A percentile compares a stretch with the other conserved stretches of the same genome.
Evolutionary conservation across 2,888 invertebrate genomes (phyloP).

Genomic region (Scrobipalpa atriplicella): DNA sequence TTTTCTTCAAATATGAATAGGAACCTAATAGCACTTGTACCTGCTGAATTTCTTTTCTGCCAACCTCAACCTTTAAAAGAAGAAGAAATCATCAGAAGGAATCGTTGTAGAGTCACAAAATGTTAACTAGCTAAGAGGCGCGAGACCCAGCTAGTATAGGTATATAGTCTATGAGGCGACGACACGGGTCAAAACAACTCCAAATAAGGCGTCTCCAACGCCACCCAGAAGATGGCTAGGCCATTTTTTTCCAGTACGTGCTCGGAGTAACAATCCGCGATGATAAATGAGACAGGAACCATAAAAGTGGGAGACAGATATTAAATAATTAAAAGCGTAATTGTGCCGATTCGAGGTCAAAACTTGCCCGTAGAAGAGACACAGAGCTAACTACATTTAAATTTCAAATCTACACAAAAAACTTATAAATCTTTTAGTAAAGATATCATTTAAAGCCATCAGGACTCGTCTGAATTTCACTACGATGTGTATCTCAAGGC

Average conservation of each 20-base stretch:
- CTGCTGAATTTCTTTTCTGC: too few species aligned
- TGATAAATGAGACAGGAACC: conserved; percentile 22
- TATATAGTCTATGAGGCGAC: conserved; percentile 54
- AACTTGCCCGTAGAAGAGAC: background rate
- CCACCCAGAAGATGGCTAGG: conserved; percentile 49
- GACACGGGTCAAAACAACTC: conserved; percentile 69
- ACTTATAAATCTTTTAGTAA: too few species aligned
- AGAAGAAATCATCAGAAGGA: too few species aligned
- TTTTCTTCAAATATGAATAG: too few species aligned
- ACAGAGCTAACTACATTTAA: background rate
- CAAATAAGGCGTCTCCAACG: conserved; percentile 63
- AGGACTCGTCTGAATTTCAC: too few species aligned
- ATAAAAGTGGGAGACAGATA: background rate
- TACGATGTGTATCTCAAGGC: too few species aligned
- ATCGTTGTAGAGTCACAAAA: too few species aligned
- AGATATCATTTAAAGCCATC: too few species aligned
- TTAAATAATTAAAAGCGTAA: background rate
- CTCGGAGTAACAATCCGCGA: conserved; percentile 23
- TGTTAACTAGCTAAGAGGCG: conserved; percentile 6
- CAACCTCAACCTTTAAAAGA: too few species aligned
- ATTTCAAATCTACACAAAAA: too few species aligned
- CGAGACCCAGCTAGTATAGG: conserved; percentile 30
- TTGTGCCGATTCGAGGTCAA: background rate
- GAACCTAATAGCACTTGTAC: too few species aligned
- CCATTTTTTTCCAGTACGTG: conserved; percentile 22